Conservation (phyloP, 2,888 invertebrate genomes). For the Diarsia dahlii region DNA sequence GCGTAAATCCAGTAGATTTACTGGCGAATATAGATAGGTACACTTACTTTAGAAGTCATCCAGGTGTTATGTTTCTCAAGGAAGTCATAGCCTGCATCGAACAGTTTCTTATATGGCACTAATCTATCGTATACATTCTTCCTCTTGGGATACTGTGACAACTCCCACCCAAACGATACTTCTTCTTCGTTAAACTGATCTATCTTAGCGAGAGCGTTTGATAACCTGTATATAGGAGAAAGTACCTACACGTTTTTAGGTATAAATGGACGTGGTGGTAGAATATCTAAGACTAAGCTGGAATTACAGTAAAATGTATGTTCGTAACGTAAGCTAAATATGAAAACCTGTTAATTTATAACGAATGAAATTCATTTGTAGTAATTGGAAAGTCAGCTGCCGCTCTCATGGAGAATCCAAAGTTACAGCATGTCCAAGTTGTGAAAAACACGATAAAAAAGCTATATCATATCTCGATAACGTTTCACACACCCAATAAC, state of each 20-base stretch:
- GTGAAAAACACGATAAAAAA: too few relatives aligned
- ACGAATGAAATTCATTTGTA: too few relatives aligned
- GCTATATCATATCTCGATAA: neutral
- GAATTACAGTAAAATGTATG: neutral
- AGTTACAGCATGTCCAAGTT: too few relatives aligned
- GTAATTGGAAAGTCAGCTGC: too few relatives aligned
- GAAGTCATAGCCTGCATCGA: constrained; percentile 97
- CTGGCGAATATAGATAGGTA: neutral
- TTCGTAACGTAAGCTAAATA: neutral
- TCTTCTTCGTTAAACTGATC: constrained; percentile 98
- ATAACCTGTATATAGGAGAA: constrained; percentile 85
- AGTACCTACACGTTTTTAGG: neutral
- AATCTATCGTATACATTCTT: constrained; percentile 95
- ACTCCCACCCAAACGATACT: constrained; percentile 95
- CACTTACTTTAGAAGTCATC: constrained; percentile 93
- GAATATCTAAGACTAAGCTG: neutral
- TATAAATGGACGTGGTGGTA: neutral
- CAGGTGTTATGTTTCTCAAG: constrained; percentile 95
- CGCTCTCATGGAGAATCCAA: too few relatives aligned
- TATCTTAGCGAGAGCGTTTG: constrained; percentile 94
- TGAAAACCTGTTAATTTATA: neutral
- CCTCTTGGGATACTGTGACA: constrained; percentile 96
- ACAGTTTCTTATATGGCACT: constrained; percentile 96
- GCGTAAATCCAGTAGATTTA: neutral
- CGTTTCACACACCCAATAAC: neutral